Percentiles rank a stretch among this genome's conserved stretches.
Evolutionary conservation across 1,140 invertebrate species (phyloP).

Genomic region (Meloidogyne hapla): DNA sequence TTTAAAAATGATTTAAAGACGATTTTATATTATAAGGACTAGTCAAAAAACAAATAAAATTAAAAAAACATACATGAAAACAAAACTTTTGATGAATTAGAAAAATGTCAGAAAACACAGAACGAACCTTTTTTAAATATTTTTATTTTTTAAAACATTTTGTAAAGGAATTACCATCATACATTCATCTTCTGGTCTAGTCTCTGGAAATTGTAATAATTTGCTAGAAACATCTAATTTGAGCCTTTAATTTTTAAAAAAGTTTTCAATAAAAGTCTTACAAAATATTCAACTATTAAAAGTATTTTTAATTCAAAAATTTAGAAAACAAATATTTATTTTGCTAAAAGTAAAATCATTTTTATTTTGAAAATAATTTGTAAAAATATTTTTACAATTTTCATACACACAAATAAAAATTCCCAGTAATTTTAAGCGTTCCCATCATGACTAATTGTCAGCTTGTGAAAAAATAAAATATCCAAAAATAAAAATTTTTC

Average conservation of each 20-base stretch:
- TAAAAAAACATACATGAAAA: conserved; percentile 39
- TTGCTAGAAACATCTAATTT: conserved; percentile 49
- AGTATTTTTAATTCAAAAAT: background rate
- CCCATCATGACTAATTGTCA: too few relatives aligned
- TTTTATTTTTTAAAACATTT: background rate
- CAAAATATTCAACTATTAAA: background rate
- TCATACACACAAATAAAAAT: too few relatives aligned
- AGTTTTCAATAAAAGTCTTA: conserved; percentile 11
- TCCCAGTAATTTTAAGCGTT: too few relatives aligned
- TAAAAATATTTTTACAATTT: too few relatives aligned
- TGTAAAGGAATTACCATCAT: conserved; percentile 30
- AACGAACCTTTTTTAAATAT: conserved; percentile 31
- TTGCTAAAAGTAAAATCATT: too few relatives aligned
- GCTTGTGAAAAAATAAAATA: too few relatives aligned
- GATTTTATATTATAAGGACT: background rate
- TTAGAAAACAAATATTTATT: too few relatives aligned
- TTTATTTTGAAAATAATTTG: too few relatives aligned
- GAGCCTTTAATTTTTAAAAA: conserved; percentile 28
- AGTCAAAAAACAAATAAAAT: conserved; percentile 9
- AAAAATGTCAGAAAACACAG: conserved; percentile 48
- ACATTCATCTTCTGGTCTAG: conserved; percentile 42
- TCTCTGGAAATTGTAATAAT: conserved; percentile 45
- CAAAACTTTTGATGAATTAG: conserved; percentile 54
- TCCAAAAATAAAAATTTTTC: too few relatives aligned
- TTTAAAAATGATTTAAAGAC: too few relatives aligned